Base-by-base conservation (phyloP, 2,888 invertebrate genomes). In the Phragmatobia fuliginosa region DNA sequence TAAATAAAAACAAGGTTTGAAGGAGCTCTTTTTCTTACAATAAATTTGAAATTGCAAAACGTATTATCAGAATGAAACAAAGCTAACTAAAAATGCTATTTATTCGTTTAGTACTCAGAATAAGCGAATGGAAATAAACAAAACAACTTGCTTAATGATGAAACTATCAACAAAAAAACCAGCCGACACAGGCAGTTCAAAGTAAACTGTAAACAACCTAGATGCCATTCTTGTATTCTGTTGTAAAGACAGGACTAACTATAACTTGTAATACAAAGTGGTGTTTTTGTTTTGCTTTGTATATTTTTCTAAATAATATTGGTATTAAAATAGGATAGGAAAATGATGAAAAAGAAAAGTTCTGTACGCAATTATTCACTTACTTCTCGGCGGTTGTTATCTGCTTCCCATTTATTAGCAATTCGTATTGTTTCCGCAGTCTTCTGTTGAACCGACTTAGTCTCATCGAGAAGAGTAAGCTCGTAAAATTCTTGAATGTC, bases 401-500 rank as follows among this genome's bases (percentile, higher is more conserved):
- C 95, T n/a, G 92, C 96, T 93, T 98, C 98, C 98, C 98, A 99
- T 96, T 98, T 98, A 89, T 98, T 98, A 72, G 99, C 99, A 89
- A 99, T 98, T 89, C 98, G 97, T 89, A 99, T 97, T 68, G 99
- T 99, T 95, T 99, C 99, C 72, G 97, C 97, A 79, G 99, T 99
- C 95, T 99, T 99, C 95, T 99, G 98, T 93, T 99, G 98, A 83
- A 98, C 97, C 74, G 98, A 97, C 95, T 99, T 99, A 75, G 97
- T 98, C 91, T 99, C 99, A 95, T 99, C 99, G 88, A 99, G 96
- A 81, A 99, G 96, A 70, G 99, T 99, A 88, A 98, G 96, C 95
- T 99, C 99, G 95, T 99, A 99, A 95, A 99, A 99, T 94, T 99
- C 99, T 96, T 99, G 99, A 89, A 99, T 99, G 96, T 99, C 99